Evolutionary conservation across 2,888 invertebrate genomes (phyloP).

Genomic region (Rosalia funebris): DNA sequence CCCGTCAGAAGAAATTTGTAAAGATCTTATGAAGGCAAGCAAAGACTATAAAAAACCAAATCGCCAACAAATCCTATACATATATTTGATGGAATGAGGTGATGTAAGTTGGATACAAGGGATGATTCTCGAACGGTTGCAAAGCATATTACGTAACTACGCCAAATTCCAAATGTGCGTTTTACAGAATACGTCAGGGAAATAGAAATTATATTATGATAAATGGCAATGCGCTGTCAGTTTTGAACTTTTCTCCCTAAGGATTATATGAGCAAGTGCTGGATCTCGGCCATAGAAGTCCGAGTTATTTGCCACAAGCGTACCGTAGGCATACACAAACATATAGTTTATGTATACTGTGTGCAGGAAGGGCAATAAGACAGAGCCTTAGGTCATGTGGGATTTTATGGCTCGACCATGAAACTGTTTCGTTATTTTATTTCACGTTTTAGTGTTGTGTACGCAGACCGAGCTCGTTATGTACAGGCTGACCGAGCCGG

Average conservation of each 20-base stretch:
- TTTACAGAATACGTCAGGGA: slow-evolving; percentile 16
- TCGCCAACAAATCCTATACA: no score
- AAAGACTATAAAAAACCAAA: no score
- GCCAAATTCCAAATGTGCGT: neutral
- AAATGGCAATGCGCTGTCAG: slow-evolving; percentile 17
- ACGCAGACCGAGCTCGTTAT: neutral
- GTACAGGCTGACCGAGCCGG: neutral
- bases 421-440: slow-evolving; percentile 13
- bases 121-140: neutral
- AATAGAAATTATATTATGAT: slow-evolving; percentile 22
- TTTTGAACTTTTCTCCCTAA: slow-evolving; percentile 17
- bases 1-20: no score
- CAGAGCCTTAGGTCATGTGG: slow-evolving; percentile 13
- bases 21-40: no score
- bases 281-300: slow-evolving; percentile 17
- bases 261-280: slow-evolving; percentile 11
- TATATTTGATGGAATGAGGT: no score
- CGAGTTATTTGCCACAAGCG: slow-evolving; percentile 16
- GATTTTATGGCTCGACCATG: slow-evolving; percentile 12
- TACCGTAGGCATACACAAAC: slow-evolving; percentile 16
- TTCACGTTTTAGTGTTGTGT: neutral
- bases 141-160: neutral
- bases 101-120: neutral
- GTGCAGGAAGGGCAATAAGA: slow-evolving; percentile 17
- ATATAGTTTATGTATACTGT: slow-evolving; percentile 21